Evolutionary conservation across 2,888 invertebrate genomes (phyloP), one percentile per base, ranked within the genome.

Genomic region (Drosophila limbata): DNA sequence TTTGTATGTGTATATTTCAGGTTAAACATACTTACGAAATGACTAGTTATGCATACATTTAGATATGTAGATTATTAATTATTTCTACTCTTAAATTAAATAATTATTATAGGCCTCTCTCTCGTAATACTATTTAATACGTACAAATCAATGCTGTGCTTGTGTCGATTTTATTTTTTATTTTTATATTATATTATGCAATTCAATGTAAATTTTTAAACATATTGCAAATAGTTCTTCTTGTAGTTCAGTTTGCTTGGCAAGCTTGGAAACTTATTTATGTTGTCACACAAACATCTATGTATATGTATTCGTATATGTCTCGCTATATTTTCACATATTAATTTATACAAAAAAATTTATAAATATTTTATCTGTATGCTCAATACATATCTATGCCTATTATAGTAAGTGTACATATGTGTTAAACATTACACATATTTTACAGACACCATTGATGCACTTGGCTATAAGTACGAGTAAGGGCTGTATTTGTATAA

Each of bases 71-170:
- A 10, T 10, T 25, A 10, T 8, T 35, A 19, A 13, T 44, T 37
- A 15, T 31, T 17, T 55, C 37, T 56, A 50, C 15, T 21, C 17
- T 52, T 35, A 64, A 40, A 37, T 15, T 75, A 64, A 64, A 44
- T 50, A 37, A 61, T 67, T 40, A 19, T 31, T 66, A 59, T 51
- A 65, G 45, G 47, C 59, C 37, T 28, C 53, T 50, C 42, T 44
- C 42, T 52, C 19, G 28, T 28, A 44, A 60, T 57, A 64, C n/a
- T 42, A 42, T 60, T 31, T 11, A 11, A 19, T 48, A 40, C 45
- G 40, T 57, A 57, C 45, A 73, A 53, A 55, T 59, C 33, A 62
- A 62, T 57, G 25, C 4, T 47, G 39, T 51, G 21, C 42, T 63
- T 19, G 21, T 42, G 4, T 74, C 69, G 45, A 39, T 53, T 47